Evolutionary conservation across 2,113 vertebrate genomes (phyloP), one percentile per base, ranked within the genome.

Genomic region (Solea senegalensis): DNA sequence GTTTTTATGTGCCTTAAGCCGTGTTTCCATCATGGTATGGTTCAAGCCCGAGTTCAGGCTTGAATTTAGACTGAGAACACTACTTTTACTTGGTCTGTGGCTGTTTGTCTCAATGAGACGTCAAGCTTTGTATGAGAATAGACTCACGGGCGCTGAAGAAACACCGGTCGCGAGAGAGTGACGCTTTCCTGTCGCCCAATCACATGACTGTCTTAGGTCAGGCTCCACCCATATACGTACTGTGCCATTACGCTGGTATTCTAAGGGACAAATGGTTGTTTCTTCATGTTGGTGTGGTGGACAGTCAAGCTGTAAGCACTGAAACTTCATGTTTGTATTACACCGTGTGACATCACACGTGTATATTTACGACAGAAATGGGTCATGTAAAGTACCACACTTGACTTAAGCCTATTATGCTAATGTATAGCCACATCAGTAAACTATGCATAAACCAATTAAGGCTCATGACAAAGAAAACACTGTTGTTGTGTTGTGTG

Each of bases 391-490:
- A 44, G 57, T 56, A 63, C 78, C 45, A 68, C 55, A 61, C 58
- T 78, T 78, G 62, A 13, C 48, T 51, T 79, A 45, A 59, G n/a
- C 71, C 60, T 58, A 62, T 53, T 44, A 64, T 34, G 61, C 34
- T 63, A 76, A 75, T 83, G 76, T 78, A 84, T 71, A 68, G 65
- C 73, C 62, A 52, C 57, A 65, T 79, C 56, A 41, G 69, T 89
- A 84, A 86, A 88, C 88, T 81, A 88, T 56, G 83, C 12, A 27
- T 78, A 81, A 87, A 86, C 66, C 69, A 82, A 82, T 89, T 82
- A 86, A 51, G 62, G 60, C 51, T 7, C 50, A 51, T 72, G 80
- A 81, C 81, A 78, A 69, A 72, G 46, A 58, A 60, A 63, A 72
- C 57, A 67, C 74, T 6, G 5, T 34, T 34, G 49, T 62, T 48